A percentile compares a stretch with the other conserved stretches of the same genome.
These are phyloP conservation scores for Molorchus minor DNA, from an alignment of 2,888 invertebrate genomes.

Conservation along the genomic window DNA sequence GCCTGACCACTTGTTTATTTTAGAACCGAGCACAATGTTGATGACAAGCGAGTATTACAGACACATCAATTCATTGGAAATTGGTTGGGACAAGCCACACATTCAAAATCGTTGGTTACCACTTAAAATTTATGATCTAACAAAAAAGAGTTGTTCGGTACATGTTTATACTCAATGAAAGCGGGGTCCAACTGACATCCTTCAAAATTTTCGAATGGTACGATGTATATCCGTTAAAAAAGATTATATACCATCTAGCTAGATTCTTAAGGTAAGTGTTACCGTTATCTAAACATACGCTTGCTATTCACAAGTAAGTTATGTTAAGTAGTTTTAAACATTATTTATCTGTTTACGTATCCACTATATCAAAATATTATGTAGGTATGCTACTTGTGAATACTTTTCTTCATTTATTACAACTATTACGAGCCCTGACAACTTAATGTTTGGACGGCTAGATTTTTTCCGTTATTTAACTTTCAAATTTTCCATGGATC, in stretches of 20 bases:
- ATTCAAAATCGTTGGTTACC: conserved; percentile 57
- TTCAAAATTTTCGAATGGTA: conserved; percentile 64
- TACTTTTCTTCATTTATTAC: too few relatives aligned
- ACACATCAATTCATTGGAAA: conserved; percentile 62
- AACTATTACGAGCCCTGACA: too few relatives aligned
- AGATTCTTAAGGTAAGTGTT: conserved; percentile 54
- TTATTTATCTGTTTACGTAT: too few relatives aligned
- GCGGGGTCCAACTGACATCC: conserved; percentile 58
- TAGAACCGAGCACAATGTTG: conserved; percentile 55
- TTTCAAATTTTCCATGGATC: too few relatives aligned
- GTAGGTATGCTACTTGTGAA: too few relatives aligned
- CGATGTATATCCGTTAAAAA: conserved; percentile 60
- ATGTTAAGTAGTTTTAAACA: too few relatives aligned
- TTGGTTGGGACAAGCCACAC: conserved; percentile 64
- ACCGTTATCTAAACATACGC: too few relatives aligned
- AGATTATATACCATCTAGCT: conserved; percentile 56
- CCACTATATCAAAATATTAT: too few relatives aligned
- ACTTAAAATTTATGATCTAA: conserved; percentile 59
- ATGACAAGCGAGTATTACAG: conserved; percentile 59
- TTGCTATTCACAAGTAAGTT: too few relatives aligned
- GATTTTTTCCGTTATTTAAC: too few relatives aligned
- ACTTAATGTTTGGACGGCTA: too few relatives aligned
- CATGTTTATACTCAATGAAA: conserved; percentile 52
- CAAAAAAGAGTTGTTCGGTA: conserved; percentile 58
- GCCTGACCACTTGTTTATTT: conserved; percentile 2